Base-by-base conservation (phyloP, 2,113 vertebrate genomes). In the Chionis minor region DNA sequence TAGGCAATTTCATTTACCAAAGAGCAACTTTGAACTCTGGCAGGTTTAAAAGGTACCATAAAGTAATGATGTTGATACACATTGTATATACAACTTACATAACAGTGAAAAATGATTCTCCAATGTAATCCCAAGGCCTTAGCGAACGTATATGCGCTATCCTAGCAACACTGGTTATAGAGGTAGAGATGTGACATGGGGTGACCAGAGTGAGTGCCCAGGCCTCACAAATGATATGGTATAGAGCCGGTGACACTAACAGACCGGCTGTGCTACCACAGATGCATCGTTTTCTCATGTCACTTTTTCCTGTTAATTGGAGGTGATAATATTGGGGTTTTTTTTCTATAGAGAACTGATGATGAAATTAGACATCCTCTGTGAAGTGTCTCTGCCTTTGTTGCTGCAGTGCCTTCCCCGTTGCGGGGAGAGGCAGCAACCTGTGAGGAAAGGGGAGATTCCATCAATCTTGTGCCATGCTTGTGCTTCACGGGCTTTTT, bases 381-480 rank as follows among this genome's bases (percentile, higher is more conserved):
- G 82, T 86, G 45, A 70, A 74, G 71, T 47, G 38, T 52, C 72
- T 93, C 65, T 73, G 92, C 52, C 70, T 51, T 54, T 83, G 45
- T 79, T 84, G 73, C 51, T 0, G 7, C 82, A 58, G 52, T 63
- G 58, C 52, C 72, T 94, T 96, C 63, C 90, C 55, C 42, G 9
- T 96, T 19, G 12, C 15, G 1, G 70, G 73, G 90, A 98, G 94
- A 92, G 55, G 71, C 65, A 87, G 80, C 78, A 95, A 81, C 90
- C 54, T 96, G 69, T 11, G 6, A 24, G 44, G 61, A 92, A 80
- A 81, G 32, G 51, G 52, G 84, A 86, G 88, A 88, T 91, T 93
- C 80, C 94, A 95, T 97, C 91, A 94, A 87, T 96, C 94, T 88
- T 89, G 42, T 54, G 8, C 90, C 35, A 8, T 33, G 56, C 89